Evolutionary conservation across 2,888 invertebrate genomes (phyloP), one percentile per base, ranked within the genome.

Genomic region (Drosophila merina): DNA sequence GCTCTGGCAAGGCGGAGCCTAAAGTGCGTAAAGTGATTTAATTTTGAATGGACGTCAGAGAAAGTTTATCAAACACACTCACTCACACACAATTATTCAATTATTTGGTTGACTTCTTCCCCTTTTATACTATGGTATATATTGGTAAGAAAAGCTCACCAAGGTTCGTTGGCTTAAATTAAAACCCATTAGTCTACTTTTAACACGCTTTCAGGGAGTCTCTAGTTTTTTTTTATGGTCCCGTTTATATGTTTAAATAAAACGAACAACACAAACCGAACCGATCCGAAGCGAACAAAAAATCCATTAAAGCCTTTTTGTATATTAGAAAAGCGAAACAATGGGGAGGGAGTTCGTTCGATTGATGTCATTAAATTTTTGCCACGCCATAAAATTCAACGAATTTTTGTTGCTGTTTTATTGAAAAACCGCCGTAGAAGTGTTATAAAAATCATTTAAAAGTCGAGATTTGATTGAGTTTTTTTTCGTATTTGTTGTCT

Each of bases 381-480:
- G 82, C 76, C 85, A 82, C 87, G 56, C 87, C 87, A 85, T 87
- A 74, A 82, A 82, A 70, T 56, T 59, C 57, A 64, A 63, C 56
- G 70, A 40, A 20, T 47, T 12, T 31, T 12, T 31, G 30, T 63
- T 52, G 36, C 66, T 64, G 54, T 66, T 64, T 66, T 47, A 52
- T 59, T 57, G 72, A 66, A 76, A 79, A 63, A 20, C 54, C 57
- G 62, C 51, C 79, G 49, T 33, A 64, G 57, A 86, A 82, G 88
- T 86, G 88, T 84, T 88, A 88, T 88, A 88, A 84, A 87, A 83
- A 75, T 77, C 86, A 79, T 86, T 86, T 83, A 76, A 78, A 75
- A 79, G 72, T 73, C 55, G 25, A 40, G 72, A 51, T 70, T 71
- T 72, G 52, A 52, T 47, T 25, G 14, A 8, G 25, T 28, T 36